Conservation (phyloP, 2,797 vertebrate genomes). For the Crocidura indochinensis region DNA sequence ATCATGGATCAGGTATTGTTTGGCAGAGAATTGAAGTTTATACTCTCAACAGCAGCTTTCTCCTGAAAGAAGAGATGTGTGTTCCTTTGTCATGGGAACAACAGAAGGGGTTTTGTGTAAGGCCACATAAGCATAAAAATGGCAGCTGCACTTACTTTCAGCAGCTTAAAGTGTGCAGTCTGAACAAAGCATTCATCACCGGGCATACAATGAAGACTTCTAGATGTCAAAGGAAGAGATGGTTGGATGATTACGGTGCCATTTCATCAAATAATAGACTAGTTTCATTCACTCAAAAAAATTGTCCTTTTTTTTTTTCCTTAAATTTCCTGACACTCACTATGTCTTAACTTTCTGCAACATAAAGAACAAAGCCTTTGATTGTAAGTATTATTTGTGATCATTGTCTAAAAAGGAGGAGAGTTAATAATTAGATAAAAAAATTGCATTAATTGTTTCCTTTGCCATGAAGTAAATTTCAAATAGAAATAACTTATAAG, state of each 20-base stretch:
- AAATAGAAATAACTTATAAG: slow-evolving; percentile 17
- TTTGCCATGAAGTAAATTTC: slow-evolving; percentile 63
- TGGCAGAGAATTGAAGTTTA: slow-evolving; percentile 88
- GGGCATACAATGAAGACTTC: slow-evolving; percentile 87
- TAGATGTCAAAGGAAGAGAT: slow-evolving; percentile 91
- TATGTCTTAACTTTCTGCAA: slow-evolving; percentile 90
- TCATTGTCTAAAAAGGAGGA: slow-evolving; percentile 61
- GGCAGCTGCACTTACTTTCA: slow-evolving; percentile 88
- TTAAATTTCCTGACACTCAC: slow-evolving; percentile 86
- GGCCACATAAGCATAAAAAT: slow-evolving; percentile 89
- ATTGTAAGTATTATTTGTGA: slow-evolving; percentile 69
- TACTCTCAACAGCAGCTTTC: slow-evolving; percentile 84
- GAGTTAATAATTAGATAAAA: slow-evolving; percentile 45
- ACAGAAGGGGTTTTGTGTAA: slow-evolving; percentile 92
- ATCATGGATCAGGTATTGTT: slow-evolving; percentile 93
- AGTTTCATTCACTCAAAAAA: slow-evolving; percentile 89
- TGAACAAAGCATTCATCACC: slow-evolving; percentile 85
- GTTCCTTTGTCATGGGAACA: slow-evolving; percentile 87
- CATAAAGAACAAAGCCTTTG: slow-evolving; percentile 90
- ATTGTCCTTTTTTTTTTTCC: slow-evolving; percentile 88
- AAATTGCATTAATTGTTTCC: slow-evolving; percentile 19
- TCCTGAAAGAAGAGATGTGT: slow-evolving; percentile 93
- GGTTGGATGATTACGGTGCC: slow-evolving; percentile 87
- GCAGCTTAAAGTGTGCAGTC: slow-evolving; percentile 83
- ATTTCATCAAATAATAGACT: slow-evolving; percentile 86